A percentile compares a stretch with the other conserved stretches of the same genome.
These are phyloP conservation scores for Rhorus exstirpatorius DNA, from an alignment of 2,888 invertebrate species.

Conservation along the genomic window DNA sequence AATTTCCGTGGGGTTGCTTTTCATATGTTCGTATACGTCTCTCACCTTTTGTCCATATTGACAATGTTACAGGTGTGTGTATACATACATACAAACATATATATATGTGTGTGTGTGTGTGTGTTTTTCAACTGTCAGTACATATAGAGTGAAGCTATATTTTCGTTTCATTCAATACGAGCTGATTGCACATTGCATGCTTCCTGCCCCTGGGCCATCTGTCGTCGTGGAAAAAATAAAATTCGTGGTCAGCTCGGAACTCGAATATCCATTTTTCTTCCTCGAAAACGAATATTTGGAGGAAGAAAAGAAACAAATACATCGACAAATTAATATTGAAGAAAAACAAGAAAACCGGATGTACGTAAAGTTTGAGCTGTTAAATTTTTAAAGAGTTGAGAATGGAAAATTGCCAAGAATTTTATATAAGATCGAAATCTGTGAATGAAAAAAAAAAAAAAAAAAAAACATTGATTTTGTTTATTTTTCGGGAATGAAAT, in stretches of 20 bases:
- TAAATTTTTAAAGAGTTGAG: too few species aligned
- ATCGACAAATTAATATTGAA: too few species aligned
- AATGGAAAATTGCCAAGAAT: too few species aligned
- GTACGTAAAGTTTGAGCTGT: too few species aligned
- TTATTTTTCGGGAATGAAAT: too few species aligned
- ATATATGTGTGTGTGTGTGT: too few species aligned
- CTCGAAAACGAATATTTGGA: neutral
- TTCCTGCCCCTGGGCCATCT: slow-evolving; percentile 62
- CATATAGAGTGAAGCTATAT: slow-evolving; percentile 35
- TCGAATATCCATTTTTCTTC: neutral
- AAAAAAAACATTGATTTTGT: too few species aligned
- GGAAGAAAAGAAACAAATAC: neutral
- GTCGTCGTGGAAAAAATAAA: slow-evolving; percentile 33
- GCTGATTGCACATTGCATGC: slow-evolving; percentile 48
- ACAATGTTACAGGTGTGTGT: slow-evolving; percentile 37
- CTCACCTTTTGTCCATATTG: slow-evolving; percentile 26
- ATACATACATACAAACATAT: slow-evolving; percentile 7
- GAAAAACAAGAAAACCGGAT: neutral
- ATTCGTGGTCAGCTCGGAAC: slow-evolving; percentile 22
- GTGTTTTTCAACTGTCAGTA: too few species aligned
- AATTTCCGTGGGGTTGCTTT: slow-evolving; percentile 78
- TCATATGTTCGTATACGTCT: slow-evolving; percentile 17
- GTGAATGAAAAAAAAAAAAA: too few species aligned
- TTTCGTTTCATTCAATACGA: slow-evolving; percentile 53
- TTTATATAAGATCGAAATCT: too few species aligned